Evolutionary conservation across 2,797 vertebrate species (phyloP), one percentile per base, ranked within the genome.

Genomic region (Helicolenus hilgendorfi): DNA sequence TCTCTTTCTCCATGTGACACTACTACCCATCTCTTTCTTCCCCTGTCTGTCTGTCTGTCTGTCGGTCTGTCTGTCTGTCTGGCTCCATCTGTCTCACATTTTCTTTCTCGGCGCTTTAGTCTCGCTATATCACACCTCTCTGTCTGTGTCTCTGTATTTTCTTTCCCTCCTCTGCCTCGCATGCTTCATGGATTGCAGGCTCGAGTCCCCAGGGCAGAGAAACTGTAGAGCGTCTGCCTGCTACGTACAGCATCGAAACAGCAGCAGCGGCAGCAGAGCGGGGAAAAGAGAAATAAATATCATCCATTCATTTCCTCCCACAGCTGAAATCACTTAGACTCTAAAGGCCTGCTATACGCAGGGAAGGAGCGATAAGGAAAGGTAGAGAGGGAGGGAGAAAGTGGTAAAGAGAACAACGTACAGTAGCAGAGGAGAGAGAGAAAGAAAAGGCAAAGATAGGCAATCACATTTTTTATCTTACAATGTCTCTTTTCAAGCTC

Each of bases 241-340:
- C 87, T 85, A 88, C 84, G 88, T 73, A 84, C 85, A 84, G 84
- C 91, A 88, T 81, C 65, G 76, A 89, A 89, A 89, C 81, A 79
- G 86, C 92, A 76, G 78, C 15, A 84, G 86, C 92, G 74, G 78
- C 15, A 84, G 83, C 86, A 86, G 79, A 92, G 84, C 35, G 29
- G 77, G 84, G 81, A 84, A 45, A 85, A 83, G 90, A 92, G 84
- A 94, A 94, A 90, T 87, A 95, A 95, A 97, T 96, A 94, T 94
- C 86, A 90, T 93, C 91, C 94, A 95, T 97, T 96, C 90, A 94
- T 96, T 97, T 97, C 96, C 96, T 89, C 94, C 91, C 91, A 95
- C 96, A 96, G 96, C 97, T 96, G 93, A 95, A 95, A 96, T 95
- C 97, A 94, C 95, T 95, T 94, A 92, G 67, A 85, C 77, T 83